phyloP scores from a whole-genome alignment of 2,113 vertebrate species.

The Chloropsis cyanopogon region DNA sequence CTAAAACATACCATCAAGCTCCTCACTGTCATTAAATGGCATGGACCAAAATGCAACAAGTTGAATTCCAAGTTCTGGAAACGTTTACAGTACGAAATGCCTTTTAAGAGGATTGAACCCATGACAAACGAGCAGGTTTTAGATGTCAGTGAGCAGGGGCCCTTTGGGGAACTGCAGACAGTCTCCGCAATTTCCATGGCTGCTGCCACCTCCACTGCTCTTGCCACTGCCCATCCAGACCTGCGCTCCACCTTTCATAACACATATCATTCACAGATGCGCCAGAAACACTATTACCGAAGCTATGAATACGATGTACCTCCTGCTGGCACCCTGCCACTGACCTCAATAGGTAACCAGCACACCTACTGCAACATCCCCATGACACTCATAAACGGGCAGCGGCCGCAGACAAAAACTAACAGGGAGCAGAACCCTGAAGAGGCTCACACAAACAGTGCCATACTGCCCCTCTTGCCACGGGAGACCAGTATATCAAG shows the following conservation, averaged over 20 bases:
- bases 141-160: conserved; percentile 95
- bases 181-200: conserved; percentile 98
- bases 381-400: conserved; percentile 97
- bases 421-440: conserved; percentile 94
- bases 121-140: conserved; percentile 91
- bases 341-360: conserved; percentile 95
- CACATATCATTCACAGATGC: conserved; percentile 96
- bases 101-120: conserved; percentile 94
- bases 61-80: conserved; percentile 99
- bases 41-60: conserved; percentile 94
- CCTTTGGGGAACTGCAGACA: conserved; percentile 97
- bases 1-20: conserved; percentile 98
- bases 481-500: conserved; percentile 99
- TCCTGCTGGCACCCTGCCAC: conserved; percentile 90
- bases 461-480: conserved; percentile 95
- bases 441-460: conserved; percentile 96
- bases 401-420: conserved; percentile 92
- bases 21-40: conserved; percentile 97
- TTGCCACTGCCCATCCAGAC: conserved; percentile 96
- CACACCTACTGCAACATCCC: conserved; percentile 99
- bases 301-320: conserved; percentile 96
- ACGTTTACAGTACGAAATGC: conserved; percentile 99
- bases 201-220: conserved; percentile 94
- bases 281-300: conserved; percentile 99
- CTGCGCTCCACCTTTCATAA: conserved; percentile 96